These are phyloP conservation scores for Sinopyrophorus schimmeli DNA, from an alignment of 2,888 invertebrate species.

Conservation along the genomic window DNA sequence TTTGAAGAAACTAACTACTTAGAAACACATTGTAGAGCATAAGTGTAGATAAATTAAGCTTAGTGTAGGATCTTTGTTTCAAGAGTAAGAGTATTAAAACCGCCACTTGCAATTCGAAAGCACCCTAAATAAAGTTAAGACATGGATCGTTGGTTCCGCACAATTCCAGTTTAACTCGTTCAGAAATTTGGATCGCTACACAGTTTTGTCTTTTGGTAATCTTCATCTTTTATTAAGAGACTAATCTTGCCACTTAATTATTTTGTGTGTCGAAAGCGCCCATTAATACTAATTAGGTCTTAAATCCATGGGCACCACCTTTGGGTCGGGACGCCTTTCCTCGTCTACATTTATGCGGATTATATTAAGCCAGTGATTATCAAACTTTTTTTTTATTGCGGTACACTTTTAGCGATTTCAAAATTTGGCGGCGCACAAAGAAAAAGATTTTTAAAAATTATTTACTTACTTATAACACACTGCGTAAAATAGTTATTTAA, in stretches of 20 bases:
- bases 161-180: not conserved
- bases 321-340: too few relatives aligned
- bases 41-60: conserved; percentile 8
- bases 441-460: too few relatives aligned
- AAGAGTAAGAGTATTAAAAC: conserved; percentile 4
- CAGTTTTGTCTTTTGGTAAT: conserved; percentile 6
- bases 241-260: conserved; percentile 10
- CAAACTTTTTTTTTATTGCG: too few relatives aligned
- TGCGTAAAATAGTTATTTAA: too few relatives aligned
- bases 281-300: conserved; percentile 9
- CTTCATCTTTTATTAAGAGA: conserved; percentile 6
- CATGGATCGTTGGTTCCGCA: conserved; percentile 6
- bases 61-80: conserved; percentile 10
- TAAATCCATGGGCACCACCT: too few relatives aligned
- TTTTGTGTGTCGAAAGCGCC: conserved; percentile 1
- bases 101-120: conserved; percentile 11
- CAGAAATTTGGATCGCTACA: conserved; percentile 5
- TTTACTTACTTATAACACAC: too few relatives aligned
- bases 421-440: too few relatives aligned
- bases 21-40: too few relatives aligned
- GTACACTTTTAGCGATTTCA: too few relatives aligned
- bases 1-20: too few relatives aligned
- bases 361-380: too few relatives aligned
- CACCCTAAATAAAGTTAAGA: conserved; percentile 13
- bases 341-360: too few relatives aligned